These are phyloP conservation scores for Drosophila niveifrons DNA, from an alignment of 2,888 invertebrate species.

Conservation along the genomic window DNA sequence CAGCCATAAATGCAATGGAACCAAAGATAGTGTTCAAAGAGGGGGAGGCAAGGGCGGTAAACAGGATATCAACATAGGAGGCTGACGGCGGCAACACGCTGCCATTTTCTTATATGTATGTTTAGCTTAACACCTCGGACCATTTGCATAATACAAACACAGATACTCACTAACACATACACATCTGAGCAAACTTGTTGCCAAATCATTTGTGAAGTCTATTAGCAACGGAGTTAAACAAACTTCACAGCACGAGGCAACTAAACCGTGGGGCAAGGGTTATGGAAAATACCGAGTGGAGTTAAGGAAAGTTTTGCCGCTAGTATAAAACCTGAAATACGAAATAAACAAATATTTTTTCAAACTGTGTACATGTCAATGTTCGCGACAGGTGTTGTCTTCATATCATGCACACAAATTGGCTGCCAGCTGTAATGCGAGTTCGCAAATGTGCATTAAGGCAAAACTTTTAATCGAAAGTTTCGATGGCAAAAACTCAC, in stretches of 20 bases:
- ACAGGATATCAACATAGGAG: conserved; percentile 61
- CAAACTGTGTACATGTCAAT: conserved; percentile 6
- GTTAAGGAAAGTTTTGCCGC: background rate
- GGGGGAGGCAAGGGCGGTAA: conserved; percentile 39
- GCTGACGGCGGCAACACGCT: conserved; percentile 18
- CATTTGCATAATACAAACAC: conserved; percentile 39
- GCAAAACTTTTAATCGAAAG: conserved; percentile 1
- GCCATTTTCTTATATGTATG: conserved; percentile 24
- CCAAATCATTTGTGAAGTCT: conserved; percentile 76
- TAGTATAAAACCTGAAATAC: background rate
- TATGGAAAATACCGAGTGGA: background rate
- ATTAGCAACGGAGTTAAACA: conserved; percentile 66
- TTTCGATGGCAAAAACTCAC: background rate
- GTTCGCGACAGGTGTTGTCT: conserved; percentile 5
- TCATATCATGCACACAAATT: conserved; percentile 1
- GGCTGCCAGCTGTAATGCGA: background rate
- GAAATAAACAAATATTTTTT: background rate
- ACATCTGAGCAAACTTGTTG: conserved; percentile 41
- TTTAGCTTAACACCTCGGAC: conserved; percentile 46
- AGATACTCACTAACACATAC: conserved; percentile 2
- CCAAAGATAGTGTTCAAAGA: background rate
- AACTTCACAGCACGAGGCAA: conserved; percentile 47
- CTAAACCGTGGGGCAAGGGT: conserved; percentile 34
- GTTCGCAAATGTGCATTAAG: background rate
- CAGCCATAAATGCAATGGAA: conserved; percentile 23